phyloP scores from a whole-genome alignment of 2,888 invertebrate genomes.

The Kuschelorhynchus macadamiae region DNA sequence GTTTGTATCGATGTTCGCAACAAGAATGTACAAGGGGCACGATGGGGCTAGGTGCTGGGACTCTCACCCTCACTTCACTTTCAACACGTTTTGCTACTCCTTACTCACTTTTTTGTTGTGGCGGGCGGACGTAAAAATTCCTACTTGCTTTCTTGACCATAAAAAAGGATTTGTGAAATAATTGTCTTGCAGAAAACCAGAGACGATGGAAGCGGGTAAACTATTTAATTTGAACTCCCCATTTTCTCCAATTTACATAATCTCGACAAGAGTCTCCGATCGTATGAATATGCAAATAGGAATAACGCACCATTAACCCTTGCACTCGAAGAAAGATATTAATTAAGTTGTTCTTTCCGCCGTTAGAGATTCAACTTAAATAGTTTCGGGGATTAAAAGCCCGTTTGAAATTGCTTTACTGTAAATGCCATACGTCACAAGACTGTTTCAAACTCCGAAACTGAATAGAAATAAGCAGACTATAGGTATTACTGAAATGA shows the following conservation, averaged over 20 bases:
- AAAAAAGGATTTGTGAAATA: too few species aligned
- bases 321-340: conserved; percentile 34
- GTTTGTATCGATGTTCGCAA: too few species aligned
- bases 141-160: too few species aligned
- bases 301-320: conserved; percentile 28
- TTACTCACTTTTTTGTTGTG: too few species aligned
- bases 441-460: conserved; percentile 27
- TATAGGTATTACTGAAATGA: neutral
- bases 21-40: too few species aligned
- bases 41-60: too few species aligned
- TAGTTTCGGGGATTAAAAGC: conserved; percentile 30
- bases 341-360: conserved; percentile 39
- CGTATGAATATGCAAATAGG: conserved; percentile 39
- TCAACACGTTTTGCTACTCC: too few species aligned
- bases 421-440: conserved; percentile 33
- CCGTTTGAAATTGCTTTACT: conserved; percentile 32
- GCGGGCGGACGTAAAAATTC: too few species aligned
- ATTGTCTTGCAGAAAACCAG: conserved; percentile 2
- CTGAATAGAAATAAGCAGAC: neutral
- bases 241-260: conserved; percentile 23
- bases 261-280: conserved; percentile 19
- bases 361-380: conserved; percentile 26
- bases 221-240: conserved; percentile 8
- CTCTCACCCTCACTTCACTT: too few species aligned
- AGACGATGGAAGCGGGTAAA: conserved; percentile 14